These are phyloP conservation scores for Papilio glaucus DNA, from an alignment of 1,140 invertebrate genomes.

Conservation along the genomic window DNA sequence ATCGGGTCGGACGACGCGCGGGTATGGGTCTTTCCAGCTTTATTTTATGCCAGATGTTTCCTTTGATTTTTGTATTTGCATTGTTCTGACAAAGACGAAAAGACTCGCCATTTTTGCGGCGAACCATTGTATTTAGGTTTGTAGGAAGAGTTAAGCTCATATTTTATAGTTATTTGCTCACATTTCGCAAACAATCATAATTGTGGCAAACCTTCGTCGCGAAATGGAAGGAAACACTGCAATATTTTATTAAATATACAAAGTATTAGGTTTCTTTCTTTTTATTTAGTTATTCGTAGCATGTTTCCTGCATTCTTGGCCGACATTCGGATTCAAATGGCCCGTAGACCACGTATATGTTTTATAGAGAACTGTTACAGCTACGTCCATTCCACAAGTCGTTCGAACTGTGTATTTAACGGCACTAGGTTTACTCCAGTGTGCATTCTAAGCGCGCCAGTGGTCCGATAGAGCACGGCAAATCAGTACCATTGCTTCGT, in stretches of 20 bases:
- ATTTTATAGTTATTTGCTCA: slow-evolving; percentile 34
- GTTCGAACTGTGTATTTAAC: slow-evolving; percentile 20
- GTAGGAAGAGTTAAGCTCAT: slow-evolving; percentile 27
- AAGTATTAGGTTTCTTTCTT: not conserved
- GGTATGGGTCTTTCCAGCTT: slow-evolving; percentile 33
- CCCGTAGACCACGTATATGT: not conserved
- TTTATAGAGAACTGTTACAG: slow-evolving; percentile 16
- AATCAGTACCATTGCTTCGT: slow-evolving; percentile 51
- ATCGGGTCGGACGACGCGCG: slow-evolving; percentile 14
- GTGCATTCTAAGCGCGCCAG: slow-evolving; percentile 26
- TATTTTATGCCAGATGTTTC: slow-evolving; percentile 38
- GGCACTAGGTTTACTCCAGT: slow-evolving; percentile 28
- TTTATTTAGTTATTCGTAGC: slow-evolving; percentile 14
- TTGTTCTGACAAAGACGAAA: slow-evolving; percentile 38
- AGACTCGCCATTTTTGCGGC: slow-evolving; percentile 30
- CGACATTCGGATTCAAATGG: slow-evolving; percentile 23
- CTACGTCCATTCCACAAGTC: slow-evolving; percentile 19
- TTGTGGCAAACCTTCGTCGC: slow-evolving; percentile 12
- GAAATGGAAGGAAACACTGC: slow-evolving; percentile 7
- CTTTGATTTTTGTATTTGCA: slow-evolving; percentile 36
- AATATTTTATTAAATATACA: not conserved
- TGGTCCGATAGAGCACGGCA: slow-evolving; percentile 41
- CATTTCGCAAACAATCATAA: slow-evolving; percentile 34
- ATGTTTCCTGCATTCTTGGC: slow-evolving; percentile 23
- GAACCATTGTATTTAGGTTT: slow-evolving; percentile 36